Evolutionary conservation across 2,888 invertebrate genomes (phyloP).

Genomic region (Mystacides longicornis): DNA sequence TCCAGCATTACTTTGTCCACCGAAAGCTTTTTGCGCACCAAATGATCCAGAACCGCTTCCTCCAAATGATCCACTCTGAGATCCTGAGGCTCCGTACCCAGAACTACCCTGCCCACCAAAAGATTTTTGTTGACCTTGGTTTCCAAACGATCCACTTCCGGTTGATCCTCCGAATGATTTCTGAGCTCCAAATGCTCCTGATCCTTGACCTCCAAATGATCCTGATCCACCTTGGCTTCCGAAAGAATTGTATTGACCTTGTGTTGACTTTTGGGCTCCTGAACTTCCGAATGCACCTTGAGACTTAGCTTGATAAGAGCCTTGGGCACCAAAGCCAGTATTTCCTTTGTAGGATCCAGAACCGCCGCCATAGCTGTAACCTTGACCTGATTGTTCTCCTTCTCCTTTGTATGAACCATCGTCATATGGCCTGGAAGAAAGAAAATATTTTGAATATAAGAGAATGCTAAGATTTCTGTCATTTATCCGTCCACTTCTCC

Average conservation of each 20-base stretch:
- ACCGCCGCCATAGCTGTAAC: background rate
- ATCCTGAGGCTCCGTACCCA: background rate
- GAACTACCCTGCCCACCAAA: background rate
- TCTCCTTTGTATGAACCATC: conserved; percentile 21
- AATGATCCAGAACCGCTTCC: conserved; percentile 1
- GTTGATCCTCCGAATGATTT: background rate
- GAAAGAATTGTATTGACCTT: no score
- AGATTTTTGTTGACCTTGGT: background rate
- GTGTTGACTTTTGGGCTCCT: background rate
- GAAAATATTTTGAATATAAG: background rate
- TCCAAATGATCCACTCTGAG: background rate
- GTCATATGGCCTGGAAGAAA: conserved; percentile 10
- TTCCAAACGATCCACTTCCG: background rate
- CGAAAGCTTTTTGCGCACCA: background rate
- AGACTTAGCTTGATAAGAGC: background rate
- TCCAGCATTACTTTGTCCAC: background rate
- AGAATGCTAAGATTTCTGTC: background rate
- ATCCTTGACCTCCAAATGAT: background rate
- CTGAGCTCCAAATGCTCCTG: background rate
- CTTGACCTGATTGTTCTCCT: conserved; percentile 1
- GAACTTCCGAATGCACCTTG: background rate
- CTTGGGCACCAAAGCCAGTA: background rate
- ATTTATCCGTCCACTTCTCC: no score
- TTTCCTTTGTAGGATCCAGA: background rate
- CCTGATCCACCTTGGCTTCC: background rate